phyloP scores from a whole-genome alignment of 64 coral and sea anemone species.

The Catalaphyllia jardinei region DNA sequence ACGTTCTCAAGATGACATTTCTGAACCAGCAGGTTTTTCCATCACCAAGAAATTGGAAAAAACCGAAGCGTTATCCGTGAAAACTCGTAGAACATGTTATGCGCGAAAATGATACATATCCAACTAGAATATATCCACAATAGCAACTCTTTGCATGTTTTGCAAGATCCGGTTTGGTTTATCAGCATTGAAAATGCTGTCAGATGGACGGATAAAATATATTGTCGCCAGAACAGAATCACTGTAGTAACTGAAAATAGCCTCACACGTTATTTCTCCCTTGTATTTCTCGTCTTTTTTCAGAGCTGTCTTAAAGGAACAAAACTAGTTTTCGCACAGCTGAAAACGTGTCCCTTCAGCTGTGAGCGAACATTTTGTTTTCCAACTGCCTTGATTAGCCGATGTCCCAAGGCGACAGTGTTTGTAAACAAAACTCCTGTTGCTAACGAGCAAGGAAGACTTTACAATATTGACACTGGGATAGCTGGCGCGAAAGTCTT shows the following conservation, averaged over 20 bases:
- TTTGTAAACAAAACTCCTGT: conserved; percentile 42
- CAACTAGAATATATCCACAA: too few species aligned
- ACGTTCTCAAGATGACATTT: too few species aligned
- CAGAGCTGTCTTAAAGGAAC: not conserved
- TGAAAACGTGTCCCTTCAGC: not conserved
- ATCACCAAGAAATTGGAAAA: too few species aligned
- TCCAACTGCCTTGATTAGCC: not conserved
- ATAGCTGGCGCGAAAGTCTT: not conserved
- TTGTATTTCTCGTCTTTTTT: not conserved
- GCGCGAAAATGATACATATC: too few species aligned
- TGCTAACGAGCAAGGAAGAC: conserved; percentile 32
- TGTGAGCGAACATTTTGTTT: not conserved
- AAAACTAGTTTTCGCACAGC: not conserved
- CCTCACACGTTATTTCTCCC: too few species aligned
- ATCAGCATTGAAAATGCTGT: not conserved
- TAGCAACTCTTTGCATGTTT: too few species aligned
- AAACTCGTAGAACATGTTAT: too few species aligned
- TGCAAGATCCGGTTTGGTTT: too few species aligned
- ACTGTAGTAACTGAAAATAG: not conserved
- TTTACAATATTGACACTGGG: conserved; percentile 19
- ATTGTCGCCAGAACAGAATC: not conserved
- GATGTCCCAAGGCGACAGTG: not conserved
- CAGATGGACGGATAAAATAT: not conserved
- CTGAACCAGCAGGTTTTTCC: too few species aligned
- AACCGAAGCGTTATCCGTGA: too few species aligned